Conservation (phyloP, 2,888 invertebrate genomes). For the Isotomurus palustris region DNA sequence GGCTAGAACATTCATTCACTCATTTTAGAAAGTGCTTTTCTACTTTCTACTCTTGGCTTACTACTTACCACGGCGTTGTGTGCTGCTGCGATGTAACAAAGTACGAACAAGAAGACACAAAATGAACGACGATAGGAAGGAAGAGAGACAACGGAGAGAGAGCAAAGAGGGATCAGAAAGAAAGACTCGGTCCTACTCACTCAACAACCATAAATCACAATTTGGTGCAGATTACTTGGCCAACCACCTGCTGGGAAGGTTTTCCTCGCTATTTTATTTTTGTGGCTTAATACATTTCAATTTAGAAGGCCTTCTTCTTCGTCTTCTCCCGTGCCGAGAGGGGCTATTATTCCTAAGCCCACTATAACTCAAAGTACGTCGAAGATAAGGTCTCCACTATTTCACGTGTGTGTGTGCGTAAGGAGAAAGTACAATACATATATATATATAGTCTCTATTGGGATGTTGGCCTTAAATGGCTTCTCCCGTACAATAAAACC, state of each 20-base stretch:
- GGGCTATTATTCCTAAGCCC: slow-evolving; percentile 35
- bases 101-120: background rate
- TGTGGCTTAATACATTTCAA: slow-evolving; percentile 47
- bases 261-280: slow-evolving; percentile 44
- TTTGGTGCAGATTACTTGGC: slow-evolving; percentile 47
- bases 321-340: slow-evolving; percentile 32
- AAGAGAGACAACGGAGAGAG: background rate
- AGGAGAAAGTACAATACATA: background rate
- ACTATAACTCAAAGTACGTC: slow-evolving; percentile 39
- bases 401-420: no score
- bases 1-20: no score
- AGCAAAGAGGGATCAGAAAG: background rate
- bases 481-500: no score
- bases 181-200: slow-evolving; percentile 17
- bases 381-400: slow-evolving; percentile 4
- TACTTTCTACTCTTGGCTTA: no score
- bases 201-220: slow-evolving; percentile 46
- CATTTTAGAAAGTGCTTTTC: no score
- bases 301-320: slow-evolving; percentile 34
- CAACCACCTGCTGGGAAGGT: slow-evolving; percentile 46
- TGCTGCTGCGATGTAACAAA: background rate
- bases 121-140: background rate
- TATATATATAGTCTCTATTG: no score
- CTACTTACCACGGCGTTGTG: background rate
- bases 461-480: no score